Evolutionary conservation across 1,140 invertebrate species (phyloP).

Genomic region (Halotydeus destructor): DNA sequence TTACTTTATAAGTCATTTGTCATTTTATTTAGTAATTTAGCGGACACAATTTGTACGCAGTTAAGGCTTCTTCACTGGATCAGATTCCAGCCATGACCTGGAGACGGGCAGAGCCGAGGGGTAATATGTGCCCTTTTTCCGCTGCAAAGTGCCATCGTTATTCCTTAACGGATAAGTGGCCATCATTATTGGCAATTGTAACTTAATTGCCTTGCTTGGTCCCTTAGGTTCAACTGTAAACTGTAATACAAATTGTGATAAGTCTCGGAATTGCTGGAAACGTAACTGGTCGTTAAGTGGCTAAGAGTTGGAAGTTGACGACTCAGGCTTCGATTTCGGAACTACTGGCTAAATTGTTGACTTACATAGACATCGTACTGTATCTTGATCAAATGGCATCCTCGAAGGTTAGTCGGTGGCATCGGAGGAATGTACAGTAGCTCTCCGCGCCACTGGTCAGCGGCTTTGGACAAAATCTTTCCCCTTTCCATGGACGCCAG

Average conservation of each 20-base stretch:
- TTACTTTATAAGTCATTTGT: too few species aligned
- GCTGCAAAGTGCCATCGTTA: constrained; percentile 25
- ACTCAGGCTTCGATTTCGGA: background rate
- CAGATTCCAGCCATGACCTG: too few species aligned
- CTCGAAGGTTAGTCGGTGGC: constrained; percentile 81
- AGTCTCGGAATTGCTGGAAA: background rate
- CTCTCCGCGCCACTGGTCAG: constrained; percentile 69
- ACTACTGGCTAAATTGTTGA: constrained; percentile 21
- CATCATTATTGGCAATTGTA: constrained; percentile 74
- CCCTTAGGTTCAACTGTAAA: constrained; percentile 76
- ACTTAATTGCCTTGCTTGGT: constrained; percentile 69
- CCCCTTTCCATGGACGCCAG: constrained; percentile 54
- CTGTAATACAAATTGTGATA: too few species aligned
- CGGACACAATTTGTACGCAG: too few species aligned
- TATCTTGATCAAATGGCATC: constrained; percentile 80
- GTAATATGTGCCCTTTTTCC: constrained; percentile 51
- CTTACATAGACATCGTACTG: constrained; percentile 85
- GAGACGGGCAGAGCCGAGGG: constrained; percentile 78
- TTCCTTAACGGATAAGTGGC: constrained; percentile 69
- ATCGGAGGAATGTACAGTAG: constrained; percentile 78
- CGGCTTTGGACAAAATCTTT: constrained; percentile 54
- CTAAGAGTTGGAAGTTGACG: background rate
- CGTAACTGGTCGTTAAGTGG: background rate
- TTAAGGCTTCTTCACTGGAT: too few species aligned
- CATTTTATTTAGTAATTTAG: too few species aligned